Evolutionary conservation across 2,113 vertebrate genomes (phyloP).

Genomic region (Spea multiplicata): DNA sequence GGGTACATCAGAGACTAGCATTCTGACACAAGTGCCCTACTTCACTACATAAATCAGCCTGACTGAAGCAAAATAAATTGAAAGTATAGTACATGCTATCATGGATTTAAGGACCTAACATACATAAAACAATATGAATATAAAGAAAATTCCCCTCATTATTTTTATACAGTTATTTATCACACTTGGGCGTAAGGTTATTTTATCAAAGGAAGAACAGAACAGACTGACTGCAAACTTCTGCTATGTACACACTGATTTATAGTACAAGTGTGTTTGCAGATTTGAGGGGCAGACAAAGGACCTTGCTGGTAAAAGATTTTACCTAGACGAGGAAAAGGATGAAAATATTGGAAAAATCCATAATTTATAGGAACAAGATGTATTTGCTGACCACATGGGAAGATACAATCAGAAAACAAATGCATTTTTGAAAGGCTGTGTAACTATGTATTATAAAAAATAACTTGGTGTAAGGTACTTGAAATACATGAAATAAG

Average conservation of each 20-base stretch:
- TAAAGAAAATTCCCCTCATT: background rate
- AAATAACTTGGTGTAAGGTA: conserved; percentile 52
- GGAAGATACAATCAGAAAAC: conserved; percentile 48
- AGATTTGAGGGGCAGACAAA: conserved; percentile 39
- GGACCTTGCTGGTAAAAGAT: conserved; percentile 25
- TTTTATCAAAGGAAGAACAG: conserved; percentile 23
- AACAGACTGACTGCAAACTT: background rate
- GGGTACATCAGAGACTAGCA: background rate
- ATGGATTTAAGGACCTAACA: background rate
- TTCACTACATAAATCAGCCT: background rate
- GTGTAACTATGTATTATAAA: conserved; percentile 35
- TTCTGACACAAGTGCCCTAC: background rate
- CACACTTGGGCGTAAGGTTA: conserved; percentile 1
- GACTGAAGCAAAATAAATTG: background rate
- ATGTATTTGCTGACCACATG: conserved; percentile 21
- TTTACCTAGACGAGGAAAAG: conserved; percentile 31
- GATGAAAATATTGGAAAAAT: conserved; percentile 23
- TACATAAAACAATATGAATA: background rate
- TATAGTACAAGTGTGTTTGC: conserved; percentile 20
- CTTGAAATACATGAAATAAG: conserved; percentile 47
- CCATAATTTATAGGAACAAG: conserved; percentile 39
- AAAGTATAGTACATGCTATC: background rate
- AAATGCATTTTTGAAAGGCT: conserved; percentile 39
- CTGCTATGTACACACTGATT: conserved; percentile 10
- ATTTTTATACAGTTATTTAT: background rate